Base-by-base conservation (phyloP, 2,797 vertebrate genomes). In the Coranthus polyacanthus region DNA sequence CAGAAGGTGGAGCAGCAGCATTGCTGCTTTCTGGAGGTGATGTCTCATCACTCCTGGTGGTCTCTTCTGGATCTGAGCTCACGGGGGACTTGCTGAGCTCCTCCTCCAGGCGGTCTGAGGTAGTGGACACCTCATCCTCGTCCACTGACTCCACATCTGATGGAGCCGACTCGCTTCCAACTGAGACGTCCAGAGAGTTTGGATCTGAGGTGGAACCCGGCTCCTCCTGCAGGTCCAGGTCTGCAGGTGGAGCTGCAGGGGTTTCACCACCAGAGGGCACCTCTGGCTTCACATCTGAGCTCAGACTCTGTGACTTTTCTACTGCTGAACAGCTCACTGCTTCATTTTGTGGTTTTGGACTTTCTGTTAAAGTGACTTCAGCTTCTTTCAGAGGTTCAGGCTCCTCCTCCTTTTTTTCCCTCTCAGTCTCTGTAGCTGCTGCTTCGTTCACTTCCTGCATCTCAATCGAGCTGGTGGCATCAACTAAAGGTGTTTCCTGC, bases 211-310 rank as follows among this genome's bases (percentile, higher is more conserved):
- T 10, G 1, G 55, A 0, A n/a, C n/a, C n/a, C n/a, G n/a, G n/a
- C n/a, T n/a, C 46, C 24, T 0, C 13, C 18, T 21, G 1, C 37
- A 17, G 12, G 1, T 49, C 42, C 2, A 12, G 21, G n/a, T 57
- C 56, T 66, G 4, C 29, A 20, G 51, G 12, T 26, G 56, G 7
- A 11, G 18, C 8, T 63, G 2, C 66, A 12, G 34, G 12, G 2
- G 10, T 45, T 43, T 63, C 49, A 6, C 73, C 88, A 86, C 63
- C 6, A 82, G 87, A 53, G 41, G 83, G 84, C 0, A 72, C 67
- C 47, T 32, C 59, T 4, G 2, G 1, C 49, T 67, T n/a, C n/a
- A n/a, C n/a, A n/a, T n/a, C n/a, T n/a, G n/a, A n/a, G 41, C n/a
- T 34, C 12, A 34, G 45, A 38, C 45, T n/a, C 22, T 8, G 36